Conservation (phyloP, 1,140 invertebrate species). For the Paraescarpia echinospica region DNA sequence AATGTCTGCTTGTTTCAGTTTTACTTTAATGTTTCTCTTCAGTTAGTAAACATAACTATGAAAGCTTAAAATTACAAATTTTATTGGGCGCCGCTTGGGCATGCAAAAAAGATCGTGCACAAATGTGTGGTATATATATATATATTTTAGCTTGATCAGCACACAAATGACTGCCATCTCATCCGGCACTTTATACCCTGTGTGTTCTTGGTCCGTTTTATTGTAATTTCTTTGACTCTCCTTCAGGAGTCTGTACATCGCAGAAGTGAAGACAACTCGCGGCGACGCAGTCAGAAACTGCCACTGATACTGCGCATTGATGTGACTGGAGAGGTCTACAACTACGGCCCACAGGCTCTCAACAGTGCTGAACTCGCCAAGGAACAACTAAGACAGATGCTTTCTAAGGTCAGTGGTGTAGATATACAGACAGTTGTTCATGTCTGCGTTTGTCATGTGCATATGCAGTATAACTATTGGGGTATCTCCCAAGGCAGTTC, state of each 20-base stretch:
- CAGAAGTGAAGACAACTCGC: neutral
- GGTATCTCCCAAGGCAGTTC: no score
- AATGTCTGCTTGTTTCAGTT: no score
- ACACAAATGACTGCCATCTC: neutral
- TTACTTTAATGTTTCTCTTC: no score
- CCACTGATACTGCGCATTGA: neutral
- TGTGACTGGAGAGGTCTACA: slow-evolving; percentile 38
- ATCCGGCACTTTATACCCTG: neutral
- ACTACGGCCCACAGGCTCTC: slow-evolving; percentile 53
- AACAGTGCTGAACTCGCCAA: slow-evolving; percentile 55
- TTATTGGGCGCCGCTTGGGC: no score
- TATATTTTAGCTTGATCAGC: no score
- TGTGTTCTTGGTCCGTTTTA: neutral
- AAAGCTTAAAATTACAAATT: no score
- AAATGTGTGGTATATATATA: no score
- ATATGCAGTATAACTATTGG: neutral
- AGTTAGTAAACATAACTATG: no score
- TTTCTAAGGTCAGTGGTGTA: neutral
- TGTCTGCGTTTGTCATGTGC: neutral
- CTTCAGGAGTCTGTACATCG: neutral
- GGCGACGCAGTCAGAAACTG: slow-evolving; percentile 16
- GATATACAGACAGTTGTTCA: neutral
- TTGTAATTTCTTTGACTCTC: neutral
- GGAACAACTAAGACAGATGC: slow-evolving; percentile 15
- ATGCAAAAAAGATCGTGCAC: no score